These are phyloP conservation scores for Copidosoma floridanum DNA, from an alignment of 1,140 invertebrate species.

Conservation along the genomic window DNA sequence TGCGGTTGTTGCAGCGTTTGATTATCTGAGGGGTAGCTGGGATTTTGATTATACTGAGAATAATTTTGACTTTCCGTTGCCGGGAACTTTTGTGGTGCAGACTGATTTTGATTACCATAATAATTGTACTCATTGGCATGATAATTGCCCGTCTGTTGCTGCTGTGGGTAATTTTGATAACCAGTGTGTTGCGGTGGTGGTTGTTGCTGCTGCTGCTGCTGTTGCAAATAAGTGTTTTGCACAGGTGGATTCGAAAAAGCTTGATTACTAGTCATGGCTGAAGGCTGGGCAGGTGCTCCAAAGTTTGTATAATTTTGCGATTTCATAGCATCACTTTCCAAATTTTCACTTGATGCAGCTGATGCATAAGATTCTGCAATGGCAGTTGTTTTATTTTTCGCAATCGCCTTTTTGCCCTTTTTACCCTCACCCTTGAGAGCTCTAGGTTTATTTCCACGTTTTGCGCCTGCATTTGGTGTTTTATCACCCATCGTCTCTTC, in stretches of 20 bases:
- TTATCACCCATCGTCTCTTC: constrained; percentile 63
- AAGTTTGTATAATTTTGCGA: not conserved
- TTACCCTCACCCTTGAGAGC: constrained; percentile 50
- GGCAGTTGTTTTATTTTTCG: constrained; percentile 63
- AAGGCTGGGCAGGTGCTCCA: not conserved
- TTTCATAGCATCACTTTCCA: constrained; percentile 26
- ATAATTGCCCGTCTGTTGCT: constrained; percentile 40
- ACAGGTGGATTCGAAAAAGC: constrained; percentile 9
- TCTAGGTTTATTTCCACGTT: constrained; percentile 45
- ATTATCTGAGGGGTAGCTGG: constrained; percentile 40
- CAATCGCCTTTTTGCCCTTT: constrained; percentile 47
- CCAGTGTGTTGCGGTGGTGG: constrained; percentile 15
- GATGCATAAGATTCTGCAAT: constrained; percentile 66
- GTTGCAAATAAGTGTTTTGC: constrained; percentile 31
- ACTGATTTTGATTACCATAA: constrained; percentile 41
- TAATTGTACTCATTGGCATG: constrained; percentile 46
- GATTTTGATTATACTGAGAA: constrained; percentile 41
- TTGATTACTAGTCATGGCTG: not conserved
- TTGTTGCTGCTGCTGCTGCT: constrained; percentile 10
- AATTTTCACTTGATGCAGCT: constrained; percentile 34
- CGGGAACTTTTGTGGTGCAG: constrained; percentile 46
- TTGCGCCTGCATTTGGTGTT: constrained; percentile 38
- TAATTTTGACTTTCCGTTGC: constrained; percentile 40
- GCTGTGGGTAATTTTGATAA: constrained; percentile 12
- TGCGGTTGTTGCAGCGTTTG: constrained; percentile 25